phyloP scores from a whole-genome alignment of 92 coral and sea anemone species.

The Porites lobata region DNA sequence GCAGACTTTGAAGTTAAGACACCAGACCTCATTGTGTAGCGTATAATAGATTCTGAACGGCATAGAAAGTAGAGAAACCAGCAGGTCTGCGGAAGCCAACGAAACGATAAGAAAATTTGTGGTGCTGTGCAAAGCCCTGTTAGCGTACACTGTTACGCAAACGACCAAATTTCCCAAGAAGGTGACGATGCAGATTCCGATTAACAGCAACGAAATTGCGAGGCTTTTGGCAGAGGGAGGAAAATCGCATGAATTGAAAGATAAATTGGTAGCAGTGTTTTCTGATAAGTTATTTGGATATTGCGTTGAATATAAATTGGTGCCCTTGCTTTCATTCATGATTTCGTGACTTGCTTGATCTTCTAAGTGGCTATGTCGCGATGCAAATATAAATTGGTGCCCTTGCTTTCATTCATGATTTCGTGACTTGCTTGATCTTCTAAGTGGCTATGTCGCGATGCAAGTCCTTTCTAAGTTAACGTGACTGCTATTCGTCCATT shows the following conservation, averaged over 20 bases:
- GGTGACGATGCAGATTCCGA: constrained; percentile 65
- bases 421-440: neutral
- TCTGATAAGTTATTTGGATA: no score
- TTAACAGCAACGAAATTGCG: constrained; percentile 50
- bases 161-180: constrained; percentile 77
- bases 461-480: neutral
- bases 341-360: neutral
- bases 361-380: neutral
- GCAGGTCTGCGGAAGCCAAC: constrained; percentile 82
- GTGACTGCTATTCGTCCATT: neutral
- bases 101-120: constrained; percentile 83
- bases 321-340: constrained; percentile 2
- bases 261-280: neutral
- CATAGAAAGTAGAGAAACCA: constrained; percentile 80
- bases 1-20: constrained; percentile 64
- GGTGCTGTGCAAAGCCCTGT: constrained; percentile 78
- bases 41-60: constrained; percentile 78
- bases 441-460: neutral
- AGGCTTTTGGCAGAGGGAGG: constrained; percentile 46
- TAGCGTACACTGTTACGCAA: constrained; percentile 62
- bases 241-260: neutral
- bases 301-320: neutral
- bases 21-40: constrained; percentile 77
- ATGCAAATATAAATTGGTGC: neutral
- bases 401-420: neutral